Conservation (phyloP, 1,140 invertebrate species). For the Agrypnia vestita region DNA sequence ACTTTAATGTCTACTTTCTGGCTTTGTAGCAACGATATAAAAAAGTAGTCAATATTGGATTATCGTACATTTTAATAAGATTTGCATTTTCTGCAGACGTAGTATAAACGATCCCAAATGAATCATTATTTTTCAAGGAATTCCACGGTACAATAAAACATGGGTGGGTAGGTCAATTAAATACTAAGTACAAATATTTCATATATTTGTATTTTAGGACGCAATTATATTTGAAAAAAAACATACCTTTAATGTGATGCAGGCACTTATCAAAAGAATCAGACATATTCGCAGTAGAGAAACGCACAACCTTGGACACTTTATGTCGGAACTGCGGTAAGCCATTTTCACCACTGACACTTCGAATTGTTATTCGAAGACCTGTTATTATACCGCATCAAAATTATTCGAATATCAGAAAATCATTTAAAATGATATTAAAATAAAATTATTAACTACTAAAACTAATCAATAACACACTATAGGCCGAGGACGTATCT, state of each 20-base stretch:
- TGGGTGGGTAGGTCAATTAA: slow-evolving; percentile 38
- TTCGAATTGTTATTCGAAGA: slow-evolving; percentile 29
- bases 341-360: slow-evolving; percentile 45
- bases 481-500: slow-evolving; percentile 1
- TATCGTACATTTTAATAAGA: too few species aligned
- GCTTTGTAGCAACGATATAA: too few species aligned
- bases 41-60: too few species aligned
- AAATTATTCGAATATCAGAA: slow-evolving; percentile 20
- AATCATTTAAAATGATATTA: slow-evolving; percentile 28
- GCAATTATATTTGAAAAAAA: slow-evolving; percentile 5
- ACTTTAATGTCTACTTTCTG: too few species aligned
- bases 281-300: slow-evolving; percentile 27
- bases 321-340: slow-evolving; percentile 32
- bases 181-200: background rate
- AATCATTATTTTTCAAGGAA: slow-evolving; percentile 16
- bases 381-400: slow-evolving; percentile 14
- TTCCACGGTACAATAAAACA: slow-evolving; percentile 13
- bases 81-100: too few species aligned
- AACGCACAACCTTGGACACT: slow-evolving; percentile 44
- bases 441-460: slow-evolving; percentile 19
- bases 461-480: slow-evolving; percentile 27
- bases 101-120: too few species aligned
- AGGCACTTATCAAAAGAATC: slow-evolving; percentile 32
- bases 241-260: slow-evolving; percentile 48
- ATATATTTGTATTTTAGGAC: background rate